These are phyloP conservation scores for Caenorhabditis japonica DNA, from an alignment of 2,888 invertebrate genomes.

Conservation along the genomic window DNA sequence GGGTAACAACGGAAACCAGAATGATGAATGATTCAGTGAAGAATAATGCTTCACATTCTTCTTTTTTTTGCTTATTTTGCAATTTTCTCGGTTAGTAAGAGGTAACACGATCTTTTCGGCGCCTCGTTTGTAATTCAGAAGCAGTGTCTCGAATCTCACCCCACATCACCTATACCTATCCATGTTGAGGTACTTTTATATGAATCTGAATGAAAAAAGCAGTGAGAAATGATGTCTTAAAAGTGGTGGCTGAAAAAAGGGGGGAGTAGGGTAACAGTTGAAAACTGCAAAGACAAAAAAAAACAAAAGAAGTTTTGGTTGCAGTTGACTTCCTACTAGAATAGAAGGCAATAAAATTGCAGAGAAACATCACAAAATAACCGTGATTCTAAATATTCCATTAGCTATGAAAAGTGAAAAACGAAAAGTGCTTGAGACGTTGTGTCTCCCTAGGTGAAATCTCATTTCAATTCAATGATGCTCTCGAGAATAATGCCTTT, in stretches of 20 bases:
- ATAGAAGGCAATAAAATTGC: no score
- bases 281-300: no score
- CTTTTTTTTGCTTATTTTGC: slow-evolving; percentile 23
- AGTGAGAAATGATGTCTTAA: no score
- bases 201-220: no score
- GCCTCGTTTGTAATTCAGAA: slow-evolving; percentile 29
- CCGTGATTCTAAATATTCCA: no score
- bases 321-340: no score
- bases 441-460: slow-evolving; percentile 56
- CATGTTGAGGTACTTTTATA: neutral
- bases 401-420: slow-evolving; percentile 34
- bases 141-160: neutral
- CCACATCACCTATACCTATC: no score
- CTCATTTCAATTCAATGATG: slow-evolving; percentile 57
- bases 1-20: slow-evolving; percentile 58
- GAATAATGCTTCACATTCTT: slow-evolving; percentile 44
- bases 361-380: no score
- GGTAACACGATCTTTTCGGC: slow-evolving; percentile 29
- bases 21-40: slow-evolving; percentile 57
- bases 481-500: slow-evolving; percentile 47
- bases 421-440: slow-evolving; percentile 44
- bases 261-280: no score
- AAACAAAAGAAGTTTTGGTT: no score
- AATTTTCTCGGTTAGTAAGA: slow-evolving; percentile 4
- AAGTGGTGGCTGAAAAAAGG: no score